phyloP scores from a whole-genome alignment of 2,888 invertebrate species.

The Drosophila glabriapex region DNA sequence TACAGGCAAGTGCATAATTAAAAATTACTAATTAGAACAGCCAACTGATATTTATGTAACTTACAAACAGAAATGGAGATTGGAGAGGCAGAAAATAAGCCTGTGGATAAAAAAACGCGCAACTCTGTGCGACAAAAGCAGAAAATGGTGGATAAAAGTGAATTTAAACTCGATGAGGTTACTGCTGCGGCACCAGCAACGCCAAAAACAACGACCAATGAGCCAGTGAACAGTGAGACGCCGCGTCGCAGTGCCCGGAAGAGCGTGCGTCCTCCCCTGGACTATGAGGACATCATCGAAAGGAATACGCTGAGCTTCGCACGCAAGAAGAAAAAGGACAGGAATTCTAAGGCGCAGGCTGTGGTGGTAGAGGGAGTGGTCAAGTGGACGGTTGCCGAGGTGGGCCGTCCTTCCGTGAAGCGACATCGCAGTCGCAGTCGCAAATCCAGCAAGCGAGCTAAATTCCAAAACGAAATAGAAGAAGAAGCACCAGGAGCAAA shows the following conservation, averaged over 20 bases:
- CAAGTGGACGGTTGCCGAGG: constrained; percentile 76
- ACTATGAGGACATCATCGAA: constrained; percentile 80
- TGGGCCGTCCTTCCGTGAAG: constrained; percentile 74
- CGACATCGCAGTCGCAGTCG: constrained; percentile 61
- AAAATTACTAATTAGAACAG: not conserved
- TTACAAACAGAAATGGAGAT: constrained; percentile 11
- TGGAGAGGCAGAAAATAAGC: constrained; percentile 31
- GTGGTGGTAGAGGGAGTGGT: constrained; percentile 21
- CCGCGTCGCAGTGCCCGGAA: constrained; percentile 82
- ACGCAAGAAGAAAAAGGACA: constrained; percentile 37
- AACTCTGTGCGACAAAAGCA: constrained; percentile 2
- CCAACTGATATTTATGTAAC: not conserved
- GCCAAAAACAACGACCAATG: not conserved
- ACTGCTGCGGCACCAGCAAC: not conserved
- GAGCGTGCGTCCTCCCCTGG: constrained; percentile 78
- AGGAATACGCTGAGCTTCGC: constrained; percentile 42
- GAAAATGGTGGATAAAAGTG: not conserved
- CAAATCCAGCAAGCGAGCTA: constrained; percentile 34
- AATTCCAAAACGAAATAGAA: not conserved
- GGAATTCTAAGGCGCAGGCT: constrained; percentile 7
- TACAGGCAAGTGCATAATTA: constrained; percentile 22
- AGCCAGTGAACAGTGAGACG: too few relatives aligned
- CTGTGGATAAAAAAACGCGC: constrained; percentile 44
- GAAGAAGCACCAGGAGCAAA: constrained; percentile 1
- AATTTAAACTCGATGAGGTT: not conserved